These are phyloP conservation scores for Sycon ciliatum DNA, from an alignment of 37 sponge, comb jelly and placozoan genomes.

Conservation along the genomic window DNA sequence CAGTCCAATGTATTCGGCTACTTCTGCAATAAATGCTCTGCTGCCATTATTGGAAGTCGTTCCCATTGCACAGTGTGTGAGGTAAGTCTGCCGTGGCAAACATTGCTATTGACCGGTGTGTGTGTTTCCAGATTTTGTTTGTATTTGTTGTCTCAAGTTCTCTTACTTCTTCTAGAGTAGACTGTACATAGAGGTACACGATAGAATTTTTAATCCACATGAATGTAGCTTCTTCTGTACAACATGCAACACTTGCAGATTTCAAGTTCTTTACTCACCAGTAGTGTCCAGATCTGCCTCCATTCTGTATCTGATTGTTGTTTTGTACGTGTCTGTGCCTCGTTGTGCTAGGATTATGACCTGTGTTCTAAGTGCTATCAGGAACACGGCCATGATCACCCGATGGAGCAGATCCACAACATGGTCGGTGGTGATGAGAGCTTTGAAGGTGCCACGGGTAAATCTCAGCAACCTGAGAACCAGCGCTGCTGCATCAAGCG, in stretches of 20 bases:
- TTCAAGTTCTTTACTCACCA: too few relatives aligned
- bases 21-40: conserved; percentile 82
- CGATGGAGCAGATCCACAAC: conserved; percentile 71
- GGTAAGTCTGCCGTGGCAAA: conserved; percentile 50
- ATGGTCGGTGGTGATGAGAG: conserved; percentile 41
- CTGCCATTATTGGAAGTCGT: conserved; percentile 78
- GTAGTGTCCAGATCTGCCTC: too few relatives aligned
- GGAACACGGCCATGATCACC: conserved; percentile 61
- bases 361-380: conserved; percentile 79
- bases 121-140: conserved; percentile 10
- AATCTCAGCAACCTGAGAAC: conserved; percentile 9
- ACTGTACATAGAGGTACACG: too few relatives aligned
- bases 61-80: conserved; percentile 92
- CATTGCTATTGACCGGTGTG: background rate
- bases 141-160: too few relatives aligned
- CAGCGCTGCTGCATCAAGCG: conserved; percentile 65
- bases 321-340: background rate
- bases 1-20: conserved; percentile 81
- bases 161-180: too few relatives aligned
- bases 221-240: too few relatives aligned
- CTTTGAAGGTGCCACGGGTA: background rate
- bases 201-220: too few relatives aligned
- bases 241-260: too few relatives aligned
- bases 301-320: conserved; percentile 15
- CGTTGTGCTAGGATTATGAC: conserved; percentile 87